Conservation (phyloP, 2,888 invertebrate genomes). For the Tolmerus cingulatus region DNA sequence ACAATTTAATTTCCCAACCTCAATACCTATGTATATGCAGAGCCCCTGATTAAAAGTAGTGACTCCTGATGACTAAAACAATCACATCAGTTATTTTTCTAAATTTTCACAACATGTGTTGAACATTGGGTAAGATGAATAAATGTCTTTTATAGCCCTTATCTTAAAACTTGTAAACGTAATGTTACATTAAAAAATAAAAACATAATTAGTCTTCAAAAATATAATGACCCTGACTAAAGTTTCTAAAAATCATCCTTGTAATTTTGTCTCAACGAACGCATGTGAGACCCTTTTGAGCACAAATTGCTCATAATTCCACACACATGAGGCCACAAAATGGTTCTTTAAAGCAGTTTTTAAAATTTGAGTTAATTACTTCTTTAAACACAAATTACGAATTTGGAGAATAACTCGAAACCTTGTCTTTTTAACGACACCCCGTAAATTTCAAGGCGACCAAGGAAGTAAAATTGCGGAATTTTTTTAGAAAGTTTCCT, state of each 20-base stretch:
- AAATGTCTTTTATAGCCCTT: too few relatives aligned
- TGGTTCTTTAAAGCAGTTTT: neutral
- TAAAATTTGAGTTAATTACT: neutral
- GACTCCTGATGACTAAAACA: too few relatives aligned
- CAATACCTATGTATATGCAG: too few relatives aligned
- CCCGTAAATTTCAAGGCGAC: neutral
- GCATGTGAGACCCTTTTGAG: neutral
- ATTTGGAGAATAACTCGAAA: neutral
- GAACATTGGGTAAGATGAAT: too few relatives aligned
- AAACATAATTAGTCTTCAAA: neutral
- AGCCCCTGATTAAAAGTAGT: too few relatives aligned
- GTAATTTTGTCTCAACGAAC: neutral
- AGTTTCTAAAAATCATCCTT: neutral
- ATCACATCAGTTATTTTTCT: too few relatives aligned
- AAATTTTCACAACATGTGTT: too few relatives aligned
- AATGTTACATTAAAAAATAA: too few relatives aligned
- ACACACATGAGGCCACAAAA: neutral
- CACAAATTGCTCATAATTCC: neutral
- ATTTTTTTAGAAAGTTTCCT: neutral
- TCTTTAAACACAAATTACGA: neutral
- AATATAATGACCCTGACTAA: neutral
- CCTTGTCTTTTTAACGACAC: neutral
- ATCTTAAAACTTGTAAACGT: too few relatives aligned
- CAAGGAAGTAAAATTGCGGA: neutral
- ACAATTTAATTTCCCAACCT: too few relatives aligned